A percentile compares a stretch with the other conserved stretches of the same genome.
Evolutionary conservation across 2,888 invertebrate genomes (phyloP).

Genomic region (Galerucella calmariensis): DNA sequence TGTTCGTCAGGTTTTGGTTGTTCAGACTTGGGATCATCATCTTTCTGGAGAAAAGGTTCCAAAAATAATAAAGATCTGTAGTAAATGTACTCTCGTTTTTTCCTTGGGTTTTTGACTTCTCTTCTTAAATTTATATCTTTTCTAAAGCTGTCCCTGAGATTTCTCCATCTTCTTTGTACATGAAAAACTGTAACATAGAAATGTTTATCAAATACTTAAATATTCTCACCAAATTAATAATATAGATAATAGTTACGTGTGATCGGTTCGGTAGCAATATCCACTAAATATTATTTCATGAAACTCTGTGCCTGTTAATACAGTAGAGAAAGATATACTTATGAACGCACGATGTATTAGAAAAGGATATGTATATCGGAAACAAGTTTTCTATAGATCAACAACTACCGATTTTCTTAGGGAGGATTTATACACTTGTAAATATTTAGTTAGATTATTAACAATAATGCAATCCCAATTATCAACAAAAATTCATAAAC

Average conservation of each 20-base stretch:
- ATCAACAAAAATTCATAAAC: not conserved
- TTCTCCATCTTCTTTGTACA: constrained; percentile 22
- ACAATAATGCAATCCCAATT: not conserved
- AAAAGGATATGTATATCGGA: not conserved
- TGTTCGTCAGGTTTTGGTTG: constrained; percentile 2
- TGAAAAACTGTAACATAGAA: constrained; percentile 15
- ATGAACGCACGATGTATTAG: not conserved
- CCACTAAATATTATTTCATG: not conserved
- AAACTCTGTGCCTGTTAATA: not conserved
- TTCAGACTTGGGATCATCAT: not conserved
- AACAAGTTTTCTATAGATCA: not conserved
- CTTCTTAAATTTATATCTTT: constrained; percentile 21
- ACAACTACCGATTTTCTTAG: not conserved
- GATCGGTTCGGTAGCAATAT: constrained; percentile 1
- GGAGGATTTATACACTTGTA: constrained; percentile 15
- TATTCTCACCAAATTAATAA: not conserved
- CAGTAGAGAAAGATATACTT: not conserved
- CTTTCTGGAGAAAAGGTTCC: constrained; percentile 11
- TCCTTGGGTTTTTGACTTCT: constrained; percentile 4
- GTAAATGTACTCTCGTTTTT: constrained; percentile 25
- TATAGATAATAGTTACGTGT: not conserved
- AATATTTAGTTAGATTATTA: not conserved
- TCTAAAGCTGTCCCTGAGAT: constrained; percentile 23
- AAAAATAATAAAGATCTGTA: constrained; percentile 19
- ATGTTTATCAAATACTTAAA: not conserved